Base-by-base conservation (phyloP, 53 echinoderm and acorn worm species). In the Zoroaster sp. region DNA sequence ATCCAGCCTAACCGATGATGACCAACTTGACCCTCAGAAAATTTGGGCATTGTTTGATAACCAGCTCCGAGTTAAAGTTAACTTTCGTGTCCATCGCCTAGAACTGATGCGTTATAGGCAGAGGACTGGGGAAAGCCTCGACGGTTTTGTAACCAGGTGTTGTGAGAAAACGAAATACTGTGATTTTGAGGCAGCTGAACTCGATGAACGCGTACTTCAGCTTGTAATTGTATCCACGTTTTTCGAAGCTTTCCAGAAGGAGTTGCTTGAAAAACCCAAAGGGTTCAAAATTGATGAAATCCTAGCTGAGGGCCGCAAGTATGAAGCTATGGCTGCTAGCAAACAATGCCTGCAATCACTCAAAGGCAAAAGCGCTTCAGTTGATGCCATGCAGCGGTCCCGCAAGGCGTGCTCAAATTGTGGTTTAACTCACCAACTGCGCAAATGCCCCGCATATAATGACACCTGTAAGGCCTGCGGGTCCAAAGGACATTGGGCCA, bases 151-250 rank as follows among this genome's bases (percentile, higher is more conserved):
- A 12, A 94, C 81, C 36, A 43, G 94, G 31, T 94, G 88, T 65
- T 34, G 94, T 4, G 74, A 88, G 35, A 94, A 94, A 46, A 73
- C 86, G 14, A 36, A 32, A 32, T 25, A 91, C 15, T n/a, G n/a
- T n/a, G n/a, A n/a, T n/a, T n/a, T n/a, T n/a, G n/a, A n/a, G n/a
- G n/a, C n/a, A n/a, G n/a, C n/a, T 5, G 94, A 94, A 45, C 41
- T 90, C 28, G 36, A 65, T 9, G 94, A 91, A 21, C 53, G 94
- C 10, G 72, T 94, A 18, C 71, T 87, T 9, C 92, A 94, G 47
- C 69, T 94, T 7, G 94, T 90, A 8, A 86, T 92, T 40, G 83
- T 87, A 2, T 80, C 90, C 31, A 92, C 94, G 66, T 90, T 92
- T 5, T 87, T 71, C 33, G 75, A 74, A 35, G 13, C 30, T n/a